These are phyloP conservation scores for Pluvialis apricaria DNA, from an alignment of 2,113 vertebrate genomes.

Conservation along the genomic window DNA sequence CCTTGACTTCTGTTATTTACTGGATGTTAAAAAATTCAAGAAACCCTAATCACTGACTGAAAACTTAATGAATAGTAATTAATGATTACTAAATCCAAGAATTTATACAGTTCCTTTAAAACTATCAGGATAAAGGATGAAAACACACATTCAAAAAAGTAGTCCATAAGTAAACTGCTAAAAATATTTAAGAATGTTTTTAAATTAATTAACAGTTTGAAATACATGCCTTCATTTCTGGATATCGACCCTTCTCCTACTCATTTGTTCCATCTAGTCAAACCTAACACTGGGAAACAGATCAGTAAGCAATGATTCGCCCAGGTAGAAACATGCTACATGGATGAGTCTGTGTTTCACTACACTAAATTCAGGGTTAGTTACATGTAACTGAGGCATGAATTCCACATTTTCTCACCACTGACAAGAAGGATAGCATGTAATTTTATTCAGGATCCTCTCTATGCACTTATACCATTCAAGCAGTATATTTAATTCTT, in stretches of 20 bases:
- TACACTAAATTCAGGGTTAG: not conserved
- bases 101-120: not conserved
- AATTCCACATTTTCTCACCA: not conserved
- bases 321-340: not conserved
- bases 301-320: not conserved
- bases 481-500: constrained; percentile 1
- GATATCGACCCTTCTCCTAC: not conserved
- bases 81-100: not conserved
- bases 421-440: not conserved
- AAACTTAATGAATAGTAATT: not conserved
- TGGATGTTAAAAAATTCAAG: not conserved
- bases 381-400: not conserved
- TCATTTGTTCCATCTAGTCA: not conserved
- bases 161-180: not conserved
- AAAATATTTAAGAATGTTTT: not conserved
- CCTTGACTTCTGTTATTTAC: not conserved
- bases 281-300: not conserved
- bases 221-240: not conserved
- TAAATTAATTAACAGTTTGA: not conserved
- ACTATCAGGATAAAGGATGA: not conserved
- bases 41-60: not conserved
- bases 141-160: not conserved
- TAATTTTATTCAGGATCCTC: not conserved
- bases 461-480: not conserved
- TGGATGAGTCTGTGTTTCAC: not conserved